These are phyloP conservation scores for Drosophila quadrilineata DNA, from an alignment of 1,140 invertebrate genomes.

Conservation along the genomic window DNA sequence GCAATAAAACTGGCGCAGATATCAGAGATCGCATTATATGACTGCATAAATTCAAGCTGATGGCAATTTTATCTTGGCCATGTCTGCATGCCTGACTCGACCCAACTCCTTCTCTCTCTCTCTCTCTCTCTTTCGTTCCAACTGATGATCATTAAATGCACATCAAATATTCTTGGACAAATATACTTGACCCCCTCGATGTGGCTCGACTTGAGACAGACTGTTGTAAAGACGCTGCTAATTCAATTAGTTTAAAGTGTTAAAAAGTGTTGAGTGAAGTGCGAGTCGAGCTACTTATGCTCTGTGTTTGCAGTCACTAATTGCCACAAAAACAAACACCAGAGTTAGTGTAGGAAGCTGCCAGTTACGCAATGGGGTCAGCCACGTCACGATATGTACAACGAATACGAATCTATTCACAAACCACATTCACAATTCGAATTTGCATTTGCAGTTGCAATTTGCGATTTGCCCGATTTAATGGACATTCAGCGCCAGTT, in stretches of 20 bases:
- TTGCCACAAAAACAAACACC: conserved; percentile 46
- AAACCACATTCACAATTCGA: neutral
- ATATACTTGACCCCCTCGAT: neutral
- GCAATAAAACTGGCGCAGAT: conserved; percentile 48
- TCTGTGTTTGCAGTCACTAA: conserved; percentile 48
- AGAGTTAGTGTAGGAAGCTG: conserved; percentile 52
- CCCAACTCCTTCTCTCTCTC: neutral
- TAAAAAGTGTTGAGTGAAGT: conserved; percentile 41
- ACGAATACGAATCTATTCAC: neutral
- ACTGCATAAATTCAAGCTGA: conserved; percentile 46
- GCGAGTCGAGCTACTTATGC: conserved; percentile 23
- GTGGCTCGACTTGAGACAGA: conserved; percentile 1
- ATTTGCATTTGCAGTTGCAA: conserved; percentile 14
- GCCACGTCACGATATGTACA: conserved; percentile 46
- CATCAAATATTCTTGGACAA: conserved; percentile 53
- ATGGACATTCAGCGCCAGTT: conserved; percentile 54
- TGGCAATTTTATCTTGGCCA: conserved; percentile 27
- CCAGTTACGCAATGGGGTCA: conserved; percentile 67
- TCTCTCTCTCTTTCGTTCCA: neutral
- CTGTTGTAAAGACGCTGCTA: conserved; percentile 44
- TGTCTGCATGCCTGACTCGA: neutral
- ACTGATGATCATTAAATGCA: conserved; percentile 57
- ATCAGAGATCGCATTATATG: conserved; percentile 38
- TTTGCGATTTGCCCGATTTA: conserved; percentile 42
- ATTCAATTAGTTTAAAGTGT: conserved; percentile 67